Base-by-base conservation (phyloP, 2,113 vertebrate genomes). In the Aphelocoma coerulescens region DNA sequence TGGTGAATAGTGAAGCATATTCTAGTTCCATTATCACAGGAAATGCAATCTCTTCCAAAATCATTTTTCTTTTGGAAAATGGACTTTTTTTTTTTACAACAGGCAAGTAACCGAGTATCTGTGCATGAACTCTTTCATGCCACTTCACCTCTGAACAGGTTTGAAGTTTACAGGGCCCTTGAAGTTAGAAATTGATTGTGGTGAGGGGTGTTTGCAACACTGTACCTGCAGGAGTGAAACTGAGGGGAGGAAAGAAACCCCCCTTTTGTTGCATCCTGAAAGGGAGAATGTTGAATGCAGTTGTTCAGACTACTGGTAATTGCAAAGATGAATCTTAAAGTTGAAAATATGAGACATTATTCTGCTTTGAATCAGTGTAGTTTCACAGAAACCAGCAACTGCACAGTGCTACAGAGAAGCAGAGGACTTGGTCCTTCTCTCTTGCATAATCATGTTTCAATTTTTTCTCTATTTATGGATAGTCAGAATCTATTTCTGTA, bases 161-260 rank as follows among this genome's bases (percentile, higher is more conserved):
- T 97, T 82, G 87, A 97, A 97, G 96, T 93, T 98, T 91, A 89
- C 96, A 91, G 91, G 63, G 76, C 96, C 96, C 97, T 98, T 97
- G 96, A 98, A 97, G 96, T 97, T 97, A 94, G 95, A 88, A 93
- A 93, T 67, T 97, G 96, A 98, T 97, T 97, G 97, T 96, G 97
- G 95, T 5, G 8, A 95, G 95, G 93, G 91, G 95, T 97, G 93
- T 97, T 97, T 98, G 97, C 95, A 88, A 91, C 93, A 61, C 95
- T 77, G 91, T 54, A 91, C 95, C 96, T 76, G 95, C 94, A 95
- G 96, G 90, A 97, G 57, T 91, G 90, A 97, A 98, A 96, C 89
- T 44, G 88, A 96, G 71, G 95, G 95, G 96, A 96, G 94, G 95
- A 95, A 95, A 96, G 95, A 85, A 97, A 71, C 85, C 97, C 96